Evolutionary conservation across 53 echinoderm and acorn worm genomes (phyloP).

Genomic region (Antedon mediterranea): DNA sequence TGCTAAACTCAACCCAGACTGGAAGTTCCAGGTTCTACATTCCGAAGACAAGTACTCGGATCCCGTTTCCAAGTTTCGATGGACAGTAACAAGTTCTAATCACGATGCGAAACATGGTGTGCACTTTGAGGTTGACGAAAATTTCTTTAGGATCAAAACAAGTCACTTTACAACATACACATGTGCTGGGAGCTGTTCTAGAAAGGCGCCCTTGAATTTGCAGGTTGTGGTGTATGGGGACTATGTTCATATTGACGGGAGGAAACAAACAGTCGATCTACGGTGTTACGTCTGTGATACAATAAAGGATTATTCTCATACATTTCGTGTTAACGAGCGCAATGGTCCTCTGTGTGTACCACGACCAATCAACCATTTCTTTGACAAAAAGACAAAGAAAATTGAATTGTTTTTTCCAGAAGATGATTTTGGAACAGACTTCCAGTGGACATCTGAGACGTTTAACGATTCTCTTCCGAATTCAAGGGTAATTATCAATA

Average conservation of each 20-base stretch:
- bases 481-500: background rate
- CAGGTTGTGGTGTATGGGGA: slow-evolving; percentile 39
- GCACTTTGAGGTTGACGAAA: slow-evolving; percentile 29
- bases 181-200: slow-evolving; percentile 51
- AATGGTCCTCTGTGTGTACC: slow-evolving; percentile 1
- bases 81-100: background rate
- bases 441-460: background rate
- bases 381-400: background rate
- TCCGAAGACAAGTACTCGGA: slow-evolving; percentile 10
- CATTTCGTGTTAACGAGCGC: slow-evolving; percentile 10
- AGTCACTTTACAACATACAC: slow-evolving; percentile 48
- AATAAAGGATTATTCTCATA: slow-evolving; percentile 40
- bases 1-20: slow-evolving; percentile 27
- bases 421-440: background rate
- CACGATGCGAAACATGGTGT: background rate
- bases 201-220: slow-evolving; percentile 32
- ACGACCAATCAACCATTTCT: background rate
- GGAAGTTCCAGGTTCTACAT: slow-evolving; percentile 38
- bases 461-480: background rate
- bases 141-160: slow-evolving; percentile 36
- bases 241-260: slow-evolving; percentile 10
- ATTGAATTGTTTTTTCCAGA: background rate
- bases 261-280: slow-evolving; percentile 28
- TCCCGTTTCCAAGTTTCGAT: background rate
- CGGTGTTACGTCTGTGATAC: slow-evolving; percentile 38